phyloP scores from a whole-genome alignment of 2,113 vertebrate genomes.

The Pantherophis guttatus region DNA sequence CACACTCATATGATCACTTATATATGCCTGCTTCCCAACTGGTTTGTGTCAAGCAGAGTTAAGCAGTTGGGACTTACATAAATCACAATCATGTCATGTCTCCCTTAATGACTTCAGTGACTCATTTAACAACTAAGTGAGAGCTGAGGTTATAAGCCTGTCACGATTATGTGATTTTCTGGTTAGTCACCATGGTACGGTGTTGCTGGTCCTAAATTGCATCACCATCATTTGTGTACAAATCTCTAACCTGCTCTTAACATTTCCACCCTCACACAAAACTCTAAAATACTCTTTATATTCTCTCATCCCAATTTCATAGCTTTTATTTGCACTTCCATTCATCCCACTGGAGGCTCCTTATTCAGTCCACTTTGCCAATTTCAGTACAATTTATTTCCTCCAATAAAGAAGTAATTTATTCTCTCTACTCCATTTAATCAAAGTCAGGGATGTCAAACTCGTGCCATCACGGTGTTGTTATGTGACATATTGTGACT shows the following conservation, averaged over 20 bases:
- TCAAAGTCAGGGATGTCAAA: background rate
- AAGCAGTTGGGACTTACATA: background rate
- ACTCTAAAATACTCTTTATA: background rate
- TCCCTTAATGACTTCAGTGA: background rate
- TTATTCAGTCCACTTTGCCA: background rate
- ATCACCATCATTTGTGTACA: background rate
- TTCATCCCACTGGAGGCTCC: background rate
- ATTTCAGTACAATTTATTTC: background rate
- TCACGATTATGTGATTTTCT: background rate
- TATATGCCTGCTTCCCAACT: background rate
- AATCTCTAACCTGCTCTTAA: background rate
- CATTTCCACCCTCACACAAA: background rate
- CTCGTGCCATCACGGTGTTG: too few species aligned
- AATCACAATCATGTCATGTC: background rate
- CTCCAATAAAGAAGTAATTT: background rate
- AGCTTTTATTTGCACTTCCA: background rate
- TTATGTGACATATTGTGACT: too few species aligned
- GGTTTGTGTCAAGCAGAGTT: background rate
- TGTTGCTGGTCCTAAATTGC: background rate
- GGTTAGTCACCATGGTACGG: background rate
- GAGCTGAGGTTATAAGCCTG: background rate
- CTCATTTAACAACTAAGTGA: background rate
- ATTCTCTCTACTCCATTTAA: background rate
- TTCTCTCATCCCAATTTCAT: background rate
- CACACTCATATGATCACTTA: background rate